Base-by-base conservation (phyloP, 2,888 invertebrate genomes). In the Lypha dubia region DNA sequence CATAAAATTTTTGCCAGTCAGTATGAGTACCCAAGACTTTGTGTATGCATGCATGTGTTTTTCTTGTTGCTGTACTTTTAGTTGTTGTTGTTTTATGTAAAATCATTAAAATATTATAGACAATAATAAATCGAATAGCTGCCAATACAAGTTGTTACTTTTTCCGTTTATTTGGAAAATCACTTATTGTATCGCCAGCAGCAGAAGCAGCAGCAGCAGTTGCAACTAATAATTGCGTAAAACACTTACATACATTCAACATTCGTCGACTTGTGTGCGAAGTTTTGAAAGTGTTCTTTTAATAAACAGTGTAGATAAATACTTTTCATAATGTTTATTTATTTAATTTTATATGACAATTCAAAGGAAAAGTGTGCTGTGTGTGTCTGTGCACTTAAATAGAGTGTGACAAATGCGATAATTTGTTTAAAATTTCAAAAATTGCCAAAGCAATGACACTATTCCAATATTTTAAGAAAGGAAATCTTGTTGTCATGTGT, bases 91-190 rank as follows among this genome's bases (percentile, higher is more conserved):
- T 22, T 53, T 24, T 11, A 3, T 77, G 46, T 46, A 38, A 71
- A 71, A 80, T 80, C 74, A 80, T 74, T 74, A 74, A 74, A 74
- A 65, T 79, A 79, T 79, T 79, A 49, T 71, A 71, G 63, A 79
- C 56, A 79, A 79, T 79, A 79, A 81, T 81, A 75, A 81, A 80
- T 74, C 67, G 80, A 68, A 75, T 62, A 68, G 53, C 67, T 81
- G 74, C 35, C 80, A 81, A 75, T 68, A 68, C 80, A 81, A 81
- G 62, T 53, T 81, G 80, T 53, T 74, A 53, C 62, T 68, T 74
- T 56, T 73, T 53, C 56, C 51, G 63, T 71, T 71, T 65, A 71
- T 77, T 65, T 65, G 46, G 15, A 68, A 81, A 81, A 73, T 67
- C 65, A 73, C 79, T 79, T 71, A 58, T 41, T 28, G 28, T 53